Conservation (phyloP, 2,113 vertebrate genomes). For the Polyodon spathula region DNA sequence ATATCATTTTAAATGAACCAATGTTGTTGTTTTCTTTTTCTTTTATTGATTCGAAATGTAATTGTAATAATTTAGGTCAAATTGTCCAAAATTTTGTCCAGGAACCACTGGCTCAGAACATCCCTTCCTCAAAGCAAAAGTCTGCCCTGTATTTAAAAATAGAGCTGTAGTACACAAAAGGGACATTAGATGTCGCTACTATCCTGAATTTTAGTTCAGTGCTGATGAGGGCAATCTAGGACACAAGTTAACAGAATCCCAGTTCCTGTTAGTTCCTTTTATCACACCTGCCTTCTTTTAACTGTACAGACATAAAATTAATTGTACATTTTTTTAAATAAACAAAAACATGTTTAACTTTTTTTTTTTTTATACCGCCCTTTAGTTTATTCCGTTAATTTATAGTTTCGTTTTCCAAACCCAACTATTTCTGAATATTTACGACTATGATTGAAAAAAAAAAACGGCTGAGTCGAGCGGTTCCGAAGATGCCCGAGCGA, state of each 20-base stretch:
- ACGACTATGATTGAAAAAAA: neutral
- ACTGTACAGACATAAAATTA: neutral
- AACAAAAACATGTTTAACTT: neutral
- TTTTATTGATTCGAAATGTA: too few species aligned
- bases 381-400: neutral
- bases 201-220: neutral
- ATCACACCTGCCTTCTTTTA: too few species aligned
- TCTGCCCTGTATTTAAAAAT: too few species aligned
- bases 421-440: neutral
- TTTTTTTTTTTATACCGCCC: too few species aligned
- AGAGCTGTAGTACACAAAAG: neutral
- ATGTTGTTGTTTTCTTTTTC: too few species aligned
- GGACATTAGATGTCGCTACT: neutral
- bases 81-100: too few species aligned
- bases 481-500: slow-evolving; percentile 8
- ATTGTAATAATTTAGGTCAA: too few species aligned
- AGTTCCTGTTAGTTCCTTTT: too few species aligned
- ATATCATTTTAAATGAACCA: too few species aligned
- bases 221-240: neutral
- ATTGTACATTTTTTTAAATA: neutral
- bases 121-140: too few species aligned
- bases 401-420: neutral
- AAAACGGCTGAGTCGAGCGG: neutral
- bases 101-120: too few species aligned
- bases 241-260: neutral